These are phyloP conservation scores for Channa argus DNA, from an alignment of 2,113 vertebrate species.

Conservation along the genomic window DNA sequence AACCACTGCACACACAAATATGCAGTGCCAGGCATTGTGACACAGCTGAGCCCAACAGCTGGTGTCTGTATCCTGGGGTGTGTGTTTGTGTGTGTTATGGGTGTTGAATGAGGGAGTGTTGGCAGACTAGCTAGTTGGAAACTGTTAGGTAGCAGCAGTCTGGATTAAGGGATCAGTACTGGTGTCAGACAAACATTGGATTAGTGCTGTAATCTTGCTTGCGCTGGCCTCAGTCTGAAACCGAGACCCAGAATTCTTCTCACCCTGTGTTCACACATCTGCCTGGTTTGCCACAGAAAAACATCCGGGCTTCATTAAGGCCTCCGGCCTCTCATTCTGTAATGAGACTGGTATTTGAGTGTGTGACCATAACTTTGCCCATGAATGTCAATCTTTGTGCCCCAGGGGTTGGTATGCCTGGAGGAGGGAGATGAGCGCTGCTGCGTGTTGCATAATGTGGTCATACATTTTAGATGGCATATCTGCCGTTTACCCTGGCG, in stretches of 20 bases:
- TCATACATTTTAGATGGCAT: constrained; percentile 57
- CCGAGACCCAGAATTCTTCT: constrained; percentile 16
- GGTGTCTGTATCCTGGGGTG: constrained; percentile 61
- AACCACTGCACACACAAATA: constrained; percentile 21
- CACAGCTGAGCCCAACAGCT: constrained; percentile 77
- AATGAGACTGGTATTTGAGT: constrained; percentile 57
- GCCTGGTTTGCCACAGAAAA: constrained; percentile 43
- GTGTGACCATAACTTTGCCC: constrained; percentile 19
- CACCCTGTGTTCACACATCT: constrained; percentile 26
- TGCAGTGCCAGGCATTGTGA: constrained; percentile 28
- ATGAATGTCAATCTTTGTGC: constrained; percentile 53
- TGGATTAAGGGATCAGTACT: constrained; percentile 77
- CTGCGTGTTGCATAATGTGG: constrained; percentile 53
- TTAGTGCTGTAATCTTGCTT: constrained; percentile 75
- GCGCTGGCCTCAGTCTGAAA: constrained; percentile 52
- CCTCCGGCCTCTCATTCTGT: constrained; percentile 40
- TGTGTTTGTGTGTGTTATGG: constrained; percentile 35
- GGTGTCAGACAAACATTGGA: constrained; percentile 80
- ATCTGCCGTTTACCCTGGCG: constrained; percentile 20
- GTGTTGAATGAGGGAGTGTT: constrained; percentile 17
- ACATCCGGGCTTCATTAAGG: constrained; percentile 5
- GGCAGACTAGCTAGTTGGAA: constrained; percentile 50
- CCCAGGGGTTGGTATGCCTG: constrained; percentile 33
- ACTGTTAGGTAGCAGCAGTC: constrained; percentile 57
- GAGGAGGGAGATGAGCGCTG: constrained; percentile 20